phyloP scores from a whole-genome alignment of 2,888 invertebrate species.

The Ceriagrion tenellum region DNA sequence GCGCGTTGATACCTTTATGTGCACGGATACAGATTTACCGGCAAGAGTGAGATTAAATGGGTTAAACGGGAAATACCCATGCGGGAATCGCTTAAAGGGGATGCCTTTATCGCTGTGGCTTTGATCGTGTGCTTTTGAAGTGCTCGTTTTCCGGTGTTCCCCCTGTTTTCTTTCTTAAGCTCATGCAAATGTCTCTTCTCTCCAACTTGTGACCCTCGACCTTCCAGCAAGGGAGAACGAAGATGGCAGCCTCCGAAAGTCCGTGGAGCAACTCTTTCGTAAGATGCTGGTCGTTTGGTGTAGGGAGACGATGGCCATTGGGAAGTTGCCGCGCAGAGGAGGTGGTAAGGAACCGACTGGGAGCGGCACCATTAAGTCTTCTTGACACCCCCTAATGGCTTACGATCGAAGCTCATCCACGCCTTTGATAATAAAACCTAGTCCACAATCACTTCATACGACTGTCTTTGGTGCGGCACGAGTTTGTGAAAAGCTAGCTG shows the following conservation, averaged over 20 bases:
- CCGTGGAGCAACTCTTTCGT: constrained; percentile 89
- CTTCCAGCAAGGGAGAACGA: constrained; percentile 43
- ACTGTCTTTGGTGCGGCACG: too few species aligned
- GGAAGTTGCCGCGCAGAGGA: constrained; percentile 73
- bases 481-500: too few species aligned
- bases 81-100: background rate
- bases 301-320: constrained; percentile 86
- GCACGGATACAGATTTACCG: background rate
- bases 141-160: background rate
- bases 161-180: background rate
- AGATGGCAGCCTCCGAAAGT: constrained; percentile 81
- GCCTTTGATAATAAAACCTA: too few species aligned
- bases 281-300: constrained; percentile 92
- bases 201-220: background rate
- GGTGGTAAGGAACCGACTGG: constrained; percentile 78
- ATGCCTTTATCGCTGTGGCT: background rate
- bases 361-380: background rate
- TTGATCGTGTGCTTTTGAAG: background rate
- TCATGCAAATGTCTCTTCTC: constrained; percentile 15
- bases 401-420: background rate
- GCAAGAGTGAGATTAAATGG: background rate
- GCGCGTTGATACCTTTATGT: background rate
- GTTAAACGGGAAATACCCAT: background rate
- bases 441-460: too few species aligned
- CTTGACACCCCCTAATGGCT: background rate